phyloP scores from a whole-genome alignment of 1,140 invertebrate species.

The Metopolophium dirhodum region DNA sequence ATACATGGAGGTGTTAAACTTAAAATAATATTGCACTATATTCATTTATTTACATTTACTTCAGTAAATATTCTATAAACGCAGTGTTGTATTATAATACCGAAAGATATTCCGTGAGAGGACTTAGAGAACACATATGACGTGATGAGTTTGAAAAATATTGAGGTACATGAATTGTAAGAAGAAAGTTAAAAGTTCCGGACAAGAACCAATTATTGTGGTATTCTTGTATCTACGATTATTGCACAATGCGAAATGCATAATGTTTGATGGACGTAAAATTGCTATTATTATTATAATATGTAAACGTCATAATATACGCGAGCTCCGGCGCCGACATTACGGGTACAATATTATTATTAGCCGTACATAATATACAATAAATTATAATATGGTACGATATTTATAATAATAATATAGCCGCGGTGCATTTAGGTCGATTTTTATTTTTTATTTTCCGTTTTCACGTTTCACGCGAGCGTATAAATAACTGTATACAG shows the following conservation, averaged over 20 bases:
- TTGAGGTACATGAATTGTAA: neutral
- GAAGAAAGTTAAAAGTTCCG: no score
- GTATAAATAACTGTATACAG: conserved; percentile 17
- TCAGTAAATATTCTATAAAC: no score
- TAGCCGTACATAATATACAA: neutral
- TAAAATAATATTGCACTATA: no score
- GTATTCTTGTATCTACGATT: neutral
- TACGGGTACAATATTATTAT: neutral
- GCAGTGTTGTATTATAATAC: neutral
- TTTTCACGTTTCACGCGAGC: conserved; percentile 44
- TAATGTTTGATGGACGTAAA: neutral
- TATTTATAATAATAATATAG: neutral
- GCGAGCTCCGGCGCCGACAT: neutral
- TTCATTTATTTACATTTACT: no score
- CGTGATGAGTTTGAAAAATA: neutral
- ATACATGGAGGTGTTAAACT: no score
- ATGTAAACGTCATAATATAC: neutral
- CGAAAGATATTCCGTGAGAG: neutral
- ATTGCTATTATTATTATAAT: neutral
- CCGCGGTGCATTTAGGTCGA: neutral
- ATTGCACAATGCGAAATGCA: neutral
- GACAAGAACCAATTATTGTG: neutral
- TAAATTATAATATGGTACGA: neutral
- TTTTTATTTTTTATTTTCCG: neutral
- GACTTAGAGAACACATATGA: neutral